Evolutionary conservation across 2,888 invertebrate species (phyloP).

Genomic region (Trachelus troglodyta): DNA sequence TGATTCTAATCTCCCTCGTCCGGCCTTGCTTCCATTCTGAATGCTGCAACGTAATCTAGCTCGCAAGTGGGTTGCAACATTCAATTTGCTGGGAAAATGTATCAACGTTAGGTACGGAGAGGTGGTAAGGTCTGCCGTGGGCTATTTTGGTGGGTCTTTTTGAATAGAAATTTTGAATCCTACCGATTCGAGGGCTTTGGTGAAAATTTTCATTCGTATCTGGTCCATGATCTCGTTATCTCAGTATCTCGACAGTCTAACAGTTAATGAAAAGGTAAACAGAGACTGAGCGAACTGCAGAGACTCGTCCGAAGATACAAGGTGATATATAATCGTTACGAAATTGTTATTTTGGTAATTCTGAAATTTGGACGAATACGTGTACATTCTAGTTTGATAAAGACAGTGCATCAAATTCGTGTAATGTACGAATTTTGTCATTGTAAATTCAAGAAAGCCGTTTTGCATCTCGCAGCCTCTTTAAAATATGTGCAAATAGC

Average conservation of each 20-base stretch:
- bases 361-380: too few relatives aligned
- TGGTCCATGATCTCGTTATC: neutral
- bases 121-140: neutral
- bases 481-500: neutral
- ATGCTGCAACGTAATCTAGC: slow-evolving; percentile 50
- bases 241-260: neutral
- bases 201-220: neutral
- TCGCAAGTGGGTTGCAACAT: slow-evolving; percentile 46
- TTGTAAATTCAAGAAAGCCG: too few relatives aligned
- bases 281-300: neutral
- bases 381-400: too few relatives aligned
- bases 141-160: neutral
- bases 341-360: too few relatives aligned
- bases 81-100: slow-evolving; percentile 41
- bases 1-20: slow-evolving; percentile 58
- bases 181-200: neutral
- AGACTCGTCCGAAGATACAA: neutral
- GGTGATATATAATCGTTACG: neutral
- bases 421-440: too few relatives aligned
- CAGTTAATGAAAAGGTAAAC: neutral
- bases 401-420: too few relatives aligned
- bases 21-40: slow-evolving; percentile 56
- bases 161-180: neutral
- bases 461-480: too few relatives aligned
- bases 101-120: neutral